These are phyloP conservation scores for Netelia fuscicornis DNA, from an alignment of 2,888 invertebrate genomes.

Conservation along the genomic window DNA sequence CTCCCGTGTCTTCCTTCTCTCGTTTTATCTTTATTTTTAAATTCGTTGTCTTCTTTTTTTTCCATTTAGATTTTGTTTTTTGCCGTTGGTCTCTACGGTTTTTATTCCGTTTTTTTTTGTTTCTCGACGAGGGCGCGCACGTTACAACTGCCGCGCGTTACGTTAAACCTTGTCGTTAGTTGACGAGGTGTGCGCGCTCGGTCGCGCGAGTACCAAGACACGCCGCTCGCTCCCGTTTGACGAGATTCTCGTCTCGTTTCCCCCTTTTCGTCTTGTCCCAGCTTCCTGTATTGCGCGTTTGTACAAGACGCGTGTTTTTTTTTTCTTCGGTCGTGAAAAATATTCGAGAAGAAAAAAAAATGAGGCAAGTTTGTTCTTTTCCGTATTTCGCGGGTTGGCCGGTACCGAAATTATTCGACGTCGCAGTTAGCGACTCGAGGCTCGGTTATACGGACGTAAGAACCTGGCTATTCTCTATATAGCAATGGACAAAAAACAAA, in stretches of 20 bases:
- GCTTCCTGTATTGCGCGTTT: slow-evolving; percentile 66
- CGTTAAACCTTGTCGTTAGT: slow-evolving; percentile 37
- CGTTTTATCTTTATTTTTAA: slow-evolving; percentile 72
- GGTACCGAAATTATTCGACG: too few species aligned
- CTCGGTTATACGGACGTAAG: too few species aligned
- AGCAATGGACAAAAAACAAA: too few species aligned
- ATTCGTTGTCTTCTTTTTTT: slow-evolving; percentile 42
- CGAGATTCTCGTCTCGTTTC: slow-evolving; percentile 37
- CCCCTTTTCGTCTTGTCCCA: slow-evolving; percentile 47
- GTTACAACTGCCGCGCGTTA: slow-evolving; percentile 69
- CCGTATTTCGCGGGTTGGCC: background rate
- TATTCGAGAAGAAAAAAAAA: background rate
- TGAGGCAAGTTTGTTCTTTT: background rate
- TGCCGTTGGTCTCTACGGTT: slow-evolving; percentile 66
- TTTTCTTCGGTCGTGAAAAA: slow-evolving; percentile 5
- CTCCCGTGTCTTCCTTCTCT: slow-evolving; percentile 47
- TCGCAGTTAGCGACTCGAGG: too few species aligned
- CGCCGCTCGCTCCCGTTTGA: slow-evolving; percentile 79
- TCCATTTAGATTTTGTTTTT: slow-evolving; percentile 71
- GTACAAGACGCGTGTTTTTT: background rate
- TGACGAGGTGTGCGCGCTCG: background rate
- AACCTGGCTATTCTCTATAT: too few species aligned
- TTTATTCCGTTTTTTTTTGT: slow-evolving; percentile 70
- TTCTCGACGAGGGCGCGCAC: slow-evolving; percentile 35
- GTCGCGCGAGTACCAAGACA: slow-evolving; percentile 65